Evolutionary conservation across 2,113 vertebrate species (phyloP).

Genomic region (Kryptolebias marmoratus): DNA sequence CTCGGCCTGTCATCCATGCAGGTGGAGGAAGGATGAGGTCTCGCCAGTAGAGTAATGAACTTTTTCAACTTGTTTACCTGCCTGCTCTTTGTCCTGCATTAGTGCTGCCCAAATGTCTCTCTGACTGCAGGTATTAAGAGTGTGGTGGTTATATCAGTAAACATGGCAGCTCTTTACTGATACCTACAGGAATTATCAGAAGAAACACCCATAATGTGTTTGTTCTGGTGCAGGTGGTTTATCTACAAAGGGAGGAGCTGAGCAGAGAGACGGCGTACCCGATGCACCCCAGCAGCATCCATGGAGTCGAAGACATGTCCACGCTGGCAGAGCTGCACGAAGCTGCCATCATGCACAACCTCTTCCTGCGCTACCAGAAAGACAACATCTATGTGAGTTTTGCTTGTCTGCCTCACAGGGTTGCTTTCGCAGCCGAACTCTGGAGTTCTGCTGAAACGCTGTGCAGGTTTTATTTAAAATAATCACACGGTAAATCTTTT

Average conservation of each 20-base stretch:
- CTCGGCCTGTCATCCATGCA: slow-evolving; percentile 13
- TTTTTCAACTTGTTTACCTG: slow-evolving; percentile 13
- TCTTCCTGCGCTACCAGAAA: slow-evolving; percentile 86
- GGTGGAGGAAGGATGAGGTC: slow-evolving; percentile 3
- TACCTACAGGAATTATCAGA: background rate
- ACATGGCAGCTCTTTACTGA: background rate
- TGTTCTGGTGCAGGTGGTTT: slow-evolving; percentile 79
- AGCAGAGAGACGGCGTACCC: slow-evolving; percentile 80
- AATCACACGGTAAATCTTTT: slow-evolving; percentile 44
- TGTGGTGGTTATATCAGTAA: too few species aligned
- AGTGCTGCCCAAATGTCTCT: slow-evolving; percentile 1
- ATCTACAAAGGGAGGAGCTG: slow-evolving; percentile 75
- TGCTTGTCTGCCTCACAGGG: background rate
- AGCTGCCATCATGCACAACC: slow-evolving; percentile 91
- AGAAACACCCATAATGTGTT: background rate
- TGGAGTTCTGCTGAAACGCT: slow-evolving; percentile 20
- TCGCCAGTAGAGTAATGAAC: slow-evolving; percentile 18
- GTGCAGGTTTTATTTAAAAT: slow-evolving; percentile 49
- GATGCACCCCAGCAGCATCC: slow-evolving; percentile 86
- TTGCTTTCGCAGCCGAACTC: slow-evolving; percentile 26
- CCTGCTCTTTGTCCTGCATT: background rate
- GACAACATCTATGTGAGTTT: slow-evolving; percentile 87
- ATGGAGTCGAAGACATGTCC: slow-evolving; percentile 92
- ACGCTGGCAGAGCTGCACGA: slow-evolving; percentile 88
- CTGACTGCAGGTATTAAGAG: too few species aligned